Evolutionary conservation across 30 jellyfish, hydroid and myxozoan genomes (phyloP), one percentile per base, ranked within the genome.

Genomic region (Pseudorhiza aurosa): DNA sequence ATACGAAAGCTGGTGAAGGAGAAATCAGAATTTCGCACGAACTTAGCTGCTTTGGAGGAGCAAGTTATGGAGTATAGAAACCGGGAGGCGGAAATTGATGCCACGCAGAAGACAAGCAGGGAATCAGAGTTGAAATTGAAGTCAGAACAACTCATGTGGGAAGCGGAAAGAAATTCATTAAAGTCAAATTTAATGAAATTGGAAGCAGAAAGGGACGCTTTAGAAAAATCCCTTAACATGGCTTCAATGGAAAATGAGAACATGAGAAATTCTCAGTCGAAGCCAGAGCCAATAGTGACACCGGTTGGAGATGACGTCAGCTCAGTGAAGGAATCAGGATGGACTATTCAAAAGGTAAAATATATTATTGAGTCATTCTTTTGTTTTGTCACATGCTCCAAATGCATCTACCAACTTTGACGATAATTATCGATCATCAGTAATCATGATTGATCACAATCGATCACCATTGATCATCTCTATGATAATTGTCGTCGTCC

Each of bases 331-430:
- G 90, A 76, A 14, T 84, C 97, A 39, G 97, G 97, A 35, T 89
- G 97, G 97, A 89, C 96, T 9, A 51, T 83, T 36, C 96, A 87
- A 35, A 89, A 89, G 88, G 97, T 89, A 72, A 29, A 77, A n/a
- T 28, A 19, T 1, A 47, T 21, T 19, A 6, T 2, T n/a, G 35
- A 35, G 39, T 39, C 50, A 12, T 39, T 39, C 12, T n/a, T n/a
- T n/a, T n/a, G n/a, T n/a, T n/a, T n/a, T n/a, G n/a, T n/a, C n/a
- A n/a, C n/a, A n/a, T n/a, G n/a, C n/a, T n/a, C n/a, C n/a, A n/a
- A n/a, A n/a, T n/a, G n/a, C n/a, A n/a, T n/a, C n/a, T n/a, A n/a
- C n/a, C n/a, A n/a, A n/a, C n/a, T n/a, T n/a, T n/a, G n/a, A n/a
- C n/a, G n/a, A n/a, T n/a, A n/a, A n/a, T n/a, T n/a, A n/a, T n/a